Percentiles rank a stretch among this genome's conserved stretches.
Conservation (phyloP, 2,888 invertebrate genomes). For the Lithophane socia region DNA sequence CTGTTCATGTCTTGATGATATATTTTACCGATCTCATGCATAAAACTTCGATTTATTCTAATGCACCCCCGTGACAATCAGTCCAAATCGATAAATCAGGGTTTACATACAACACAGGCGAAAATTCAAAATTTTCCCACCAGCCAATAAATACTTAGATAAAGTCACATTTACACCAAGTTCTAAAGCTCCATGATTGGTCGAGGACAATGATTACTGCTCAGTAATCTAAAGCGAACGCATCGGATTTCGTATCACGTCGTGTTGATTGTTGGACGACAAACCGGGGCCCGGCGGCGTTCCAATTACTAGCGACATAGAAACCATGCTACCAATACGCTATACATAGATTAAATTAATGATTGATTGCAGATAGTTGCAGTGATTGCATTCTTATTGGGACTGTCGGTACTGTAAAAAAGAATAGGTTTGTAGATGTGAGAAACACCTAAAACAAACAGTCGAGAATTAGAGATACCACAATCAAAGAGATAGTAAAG, state of each 20-base stretch:
- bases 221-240: slow-evolving; percentile 80
- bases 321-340: slow-evolving; percentile 77
- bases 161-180: slow-evolving; percentile 59
- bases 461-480: not conserved
- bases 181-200: slow-evolving; percentile 73
- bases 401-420: not conserved
- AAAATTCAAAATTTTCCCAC: slow-evolving; percentile 21
- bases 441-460: not conserved
- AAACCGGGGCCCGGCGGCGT: slow-evolving; percentile 83
- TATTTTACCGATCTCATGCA: slow-evolving; percentile 1
- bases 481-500: not conserved
- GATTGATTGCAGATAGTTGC: slow-evolving; percentile 47
- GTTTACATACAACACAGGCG: not conserved
- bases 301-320: slow-evolving; percentile 88
- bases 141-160: slow-evolving; percentile 51
- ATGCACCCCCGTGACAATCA: not conserved
- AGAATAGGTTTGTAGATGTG: not conserved
- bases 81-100: slow-evolving; percentile 1
- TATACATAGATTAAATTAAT: slow-evolving; percentile 63
- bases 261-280: slow-evolving; percentile 88
- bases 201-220: slow-evolving; percentile 80
- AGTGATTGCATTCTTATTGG: slow-evolving; percentile 31
- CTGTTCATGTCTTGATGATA: slow-evolving; percentile 3
- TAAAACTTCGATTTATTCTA: not conserved
- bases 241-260: slow-evolving; percentile 90